Base-by-base conservation (phyloP, 1,140 invertebrate species). In the Ruditapes philippinarum region DNA sequence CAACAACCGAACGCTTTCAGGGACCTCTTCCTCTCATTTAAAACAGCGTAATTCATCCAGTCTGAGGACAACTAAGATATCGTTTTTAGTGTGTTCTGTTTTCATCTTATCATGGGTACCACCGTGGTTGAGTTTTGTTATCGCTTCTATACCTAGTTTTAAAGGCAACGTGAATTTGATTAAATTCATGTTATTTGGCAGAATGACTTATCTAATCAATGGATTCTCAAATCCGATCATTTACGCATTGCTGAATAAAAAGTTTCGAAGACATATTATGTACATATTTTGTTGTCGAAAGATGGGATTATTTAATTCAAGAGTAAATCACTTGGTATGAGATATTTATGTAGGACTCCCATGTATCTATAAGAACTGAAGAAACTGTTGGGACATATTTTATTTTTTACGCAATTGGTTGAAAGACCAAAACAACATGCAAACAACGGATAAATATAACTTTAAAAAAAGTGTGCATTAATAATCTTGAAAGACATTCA, bases 161-260 rank as follows among this genome's bases (percentile, higher is more conserved):
- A 54, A 33, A 49, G n/a, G 33, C 9, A 74, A 73, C 25, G n/a
- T 70, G 3, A 49, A 38, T 3, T 65, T 40, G 7, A 57, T 84
- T 14, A 28, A 70, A 22, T 84, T 70, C 33, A 70, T 70, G 68
- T 28, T 84, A 11, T 84, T 84, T 36, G 82, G 65, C 0, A 28
- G 65, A 84, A 84, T 84, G 82, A 84, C 68, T 0, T 84, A 84
- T n/a, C 49, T 84, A 25, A 42, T 84, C 4, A 84, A 84, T 42
- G 65, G 60, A 28, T 25, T 84, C 1, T 19, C 65, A 28, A 84
- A 84, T 57, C 82, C 82, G 19, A 70, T 84, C 22, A 22, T 84
- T 3, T 84, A 84, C 33, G 31, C 68, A 19, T 31, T 36, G 45
- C n/a, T 84, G 14, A 84, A 84, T 45, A 51, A 36, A 49, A 84